Evolutionary conservation across 1,140 invertebrate genomes (phyloP).

Genomic region (Calosoma granatense): DNA sequence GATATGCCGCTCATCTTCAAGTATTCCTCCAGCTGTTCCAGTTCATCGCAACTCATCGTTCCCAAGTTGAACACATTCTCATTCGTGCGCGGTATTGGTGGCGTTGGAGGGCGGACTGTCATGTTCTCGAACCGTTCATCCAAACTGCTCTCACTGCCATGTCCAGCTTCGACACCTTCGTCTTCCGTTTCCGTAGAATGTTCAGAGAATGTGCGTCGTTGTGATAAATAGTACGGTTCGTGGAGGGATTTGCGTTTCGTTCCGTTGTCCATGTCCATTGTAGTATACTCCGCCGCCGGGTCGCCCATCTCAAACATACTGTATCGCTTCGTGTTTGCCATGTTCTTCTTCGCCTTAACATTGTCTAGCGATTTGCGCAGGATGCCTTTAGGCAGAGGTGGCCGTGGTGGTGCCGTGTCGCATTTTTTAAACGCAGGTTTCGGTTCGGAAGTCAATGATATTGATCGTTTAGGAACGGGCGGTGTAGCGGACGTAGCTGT

Average conservation of each 20-base stretch:
- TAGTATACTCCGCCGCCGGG: slow-evolving; percentile 24
- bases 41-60: slow-evolving; percentile 48
- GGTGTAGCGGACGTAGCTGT: slow-evolving; percentile 34
- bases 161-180: slow-evolving; percentile 37
- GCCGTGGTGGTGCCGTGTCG: slow-evolving; percentile 51
- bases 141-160: slow-evolving; percentile 29
- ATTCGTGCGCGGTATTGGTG: slow-evolving; percentile 37
- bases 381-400: slow-evolving; percentile 60
- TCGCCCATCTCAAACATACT: slow-evolving; percentile 64
- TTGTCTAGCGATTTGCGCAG: slow-evolving; percentile 43
- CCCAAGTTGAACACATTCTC: slow-evolving; percentile 32
- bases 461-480: slow-evolving; percentile 49
- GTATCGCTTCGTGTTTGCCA: slow-evolving; percentile 51
- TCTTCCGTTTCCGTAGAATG: slow-evolving; percentile 50
- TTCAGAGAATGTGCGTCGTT: slow-evolving; percentile 21
- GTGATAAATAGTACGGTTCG: slow-evolving; percentile 53
- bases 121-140: slow-evolving; percentile 26
- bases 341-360: slow-evolving; percentile 40
- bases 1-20: slow-evolving; percentile 60
- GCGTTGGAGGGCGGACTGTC: slow-evolving; percentile 36
- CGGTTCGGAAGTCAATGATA: slow-evolving; percentile 47
- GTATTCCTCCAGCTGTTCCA: slow-evolving; percentile 61
- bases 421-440: slow-evolving; percentile 30
- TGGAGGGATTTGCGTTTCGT: slow-evolving; percentile 59
- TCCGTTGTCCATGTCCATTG: slow-evolving; percentile 37